These are phyloP conservation scores for Tamias sibiricus DNA, from an alignment of 2,113 vertebrate species.

Conservation along the genomic window DNA sequence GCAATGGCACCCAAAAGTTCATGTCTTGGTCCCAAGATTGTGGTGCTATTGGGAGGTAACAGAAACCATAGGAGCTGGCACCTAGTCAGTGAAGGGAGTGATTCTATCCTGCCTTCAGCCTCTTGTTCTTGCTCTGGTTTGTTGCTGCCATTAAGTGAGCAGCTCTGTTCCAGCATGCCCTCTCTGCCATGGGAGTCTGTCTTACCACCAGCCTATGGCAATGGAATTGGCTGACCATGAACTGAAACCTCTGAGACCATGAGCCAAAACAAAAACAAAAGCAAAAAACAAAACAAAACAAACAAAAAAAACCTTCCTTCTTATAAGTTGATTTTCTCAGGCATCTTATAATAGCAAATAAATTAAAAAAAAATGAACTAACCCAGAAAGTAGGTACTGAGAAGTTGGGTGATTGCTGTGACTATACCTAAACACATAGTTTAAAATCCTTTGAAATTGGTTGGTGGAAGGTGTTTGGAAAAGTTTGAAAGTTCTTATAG, in stretches of 20 bases:
- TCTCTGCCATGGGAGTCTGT: background rate
- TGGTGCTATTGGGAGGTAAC: background rate
- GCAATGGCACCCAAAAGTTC: too few relatives aligned
- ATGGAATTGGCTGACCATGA: background rate
- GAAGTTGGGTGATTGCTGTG: too few relatives aligned
- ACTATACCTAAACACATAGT: too few relatives aligned
- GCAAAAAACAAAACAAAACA: too few relatives aligned
- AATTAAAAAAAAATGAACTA: too few relatives aligned
- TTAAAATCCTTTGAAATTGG: too few relatives aligned
- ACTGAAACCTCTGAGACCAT: background rate
- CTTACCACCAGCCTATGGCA: background rate
- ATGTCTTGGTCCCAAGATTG: too few relatives aligned
- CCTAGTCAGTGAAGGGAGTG: background rate
- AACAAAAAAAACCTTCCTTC: background rate
- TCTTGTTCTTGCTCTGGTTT: background rate
- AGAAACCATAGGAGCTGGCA: background rate
- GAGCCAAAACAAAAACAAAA: too few relatives aligned
- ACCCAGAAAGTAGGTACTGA: too few relatives aligned
- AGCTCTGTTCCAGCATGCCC: background rate
- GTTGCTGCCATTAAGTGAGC: background rate
- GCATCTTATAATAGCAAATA: too few relatives aligned
- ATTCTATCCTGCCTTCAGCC: background rate
- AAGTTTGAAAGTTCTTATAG: too few relatives aligned
- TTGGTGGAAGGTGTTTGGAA: too few relatives aligned
- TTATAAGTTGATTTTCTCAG: background rate